A percentile compares a stretch with the other conserved stretches of the same genome.
phyloP scores from a whole-genome alignment of 2,113 vertebrate species.

The Chamaetylas fuelleborni region DNA sequence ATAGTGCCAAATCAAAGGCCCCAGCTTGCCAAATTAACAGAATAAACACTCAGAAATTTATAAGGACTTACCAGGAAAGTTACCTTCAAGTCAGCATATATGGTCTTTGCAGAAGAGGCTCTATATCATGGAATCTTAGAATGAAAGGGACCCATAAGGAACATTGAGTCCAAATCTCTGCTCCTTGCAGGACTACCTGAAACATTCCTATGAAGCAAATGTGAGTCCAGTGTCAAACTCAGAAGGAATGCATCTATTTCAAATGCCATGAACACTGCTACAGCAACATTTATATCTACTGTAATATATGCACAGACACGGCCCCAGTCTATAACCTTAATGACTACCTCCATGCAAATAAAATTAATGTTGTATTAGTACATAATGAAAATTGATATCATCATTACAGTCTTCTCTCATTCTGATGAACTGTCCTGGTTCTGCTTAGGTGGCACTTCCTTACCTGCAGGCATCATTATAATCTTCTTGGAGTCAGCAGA shows the following conservation, averaged over 20 bases:
- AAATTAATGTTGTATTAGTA: neutral
- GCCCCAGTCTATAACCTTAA: neutral
- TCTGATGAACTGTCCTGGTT: neutral
- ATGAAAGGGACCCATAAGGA: neutral
- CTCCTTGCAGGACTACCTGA: neutral
- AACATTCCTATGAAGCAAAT: neutral
- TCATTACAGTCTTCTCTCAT: neutral
- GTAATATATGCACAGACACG: neutral
- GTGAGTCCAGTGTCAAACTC: neutral
- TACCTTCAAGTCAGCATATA: neutral
- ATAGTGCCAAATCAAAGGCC: neutral
- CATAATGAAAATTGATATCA: neutral
- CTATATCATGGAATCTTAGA: fast-evolving
- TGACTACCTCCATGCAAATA: neutral
- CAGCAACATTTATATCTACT: neutral
- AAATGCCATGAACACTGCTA: neutral
- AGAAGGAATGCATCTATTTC: neutral
- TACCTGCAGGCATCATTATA: neutral
- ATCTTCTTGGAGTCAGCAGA: neutral
- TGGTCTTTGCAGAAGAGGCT: neutral
- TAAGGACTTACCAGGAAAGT: neutral
- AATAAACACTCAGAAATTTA: neutral
- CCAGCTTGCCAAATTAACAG: neutral
- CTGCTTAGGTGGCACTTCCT: neutral
- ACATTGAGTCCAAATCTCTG: neutral